Conservation (phyloP, 2,113 vertebrate species). For the Pycnonotus jocosus region DNA sequence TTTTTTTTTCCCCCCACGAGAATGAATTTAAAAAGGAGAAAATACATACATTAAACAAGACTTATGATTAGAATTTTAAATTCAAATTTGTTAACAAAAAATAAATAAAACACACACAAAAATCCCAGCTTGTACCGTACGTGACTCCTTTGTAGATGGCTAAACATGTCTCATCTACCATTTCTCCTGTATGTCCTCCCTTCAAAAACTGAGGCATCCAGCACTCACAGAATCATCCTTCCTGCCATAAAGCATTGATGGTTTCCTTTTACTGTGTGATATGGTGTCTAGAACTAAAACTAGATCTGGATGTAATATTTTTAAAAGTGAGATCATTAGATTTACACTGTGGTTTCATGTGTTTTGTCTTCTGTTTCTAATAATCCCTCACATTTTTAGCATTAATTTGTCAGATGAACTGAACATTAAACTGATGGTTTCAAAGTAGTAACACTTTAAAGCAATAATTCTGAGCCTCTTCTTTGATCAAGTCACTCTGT, state of each 20-base stretch:
- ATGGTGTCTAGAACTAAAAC: background rate
- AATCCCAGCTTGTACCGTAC: background rate
- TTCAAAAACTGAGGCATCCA: background rate
- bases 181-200: background rate
- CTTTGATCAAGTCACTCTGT: background rate
- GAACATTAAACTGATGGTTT: background rate
- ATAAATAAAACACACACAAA: background rate
- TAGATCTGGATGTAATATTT: constrained; percentile 1
- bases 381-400: background rate
- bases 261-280: background rate
- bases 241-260: background rate
- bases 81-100: background rate
- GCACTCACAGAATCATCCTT: background rate
- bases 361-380: constrained; percentile 12
- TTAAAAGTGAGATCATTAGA: background rate
- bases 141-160: background rate
- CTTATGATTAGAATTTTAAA: background rate
- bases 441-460: background rate
- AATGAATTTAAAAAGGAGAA: background rate
- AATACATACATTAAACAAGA: background rate
- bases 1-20: background rate
- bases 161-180: background rate
- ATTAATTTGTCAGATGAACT: background rate
- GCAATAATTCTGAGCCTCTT: background rate
- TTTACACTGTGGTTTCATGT: background rate